These are phyloP conservation scores for Pterocles gutturalis DNA, from an alignment of 2,113 vertebrate genomes.

Conservation along the genomic window DNA sequence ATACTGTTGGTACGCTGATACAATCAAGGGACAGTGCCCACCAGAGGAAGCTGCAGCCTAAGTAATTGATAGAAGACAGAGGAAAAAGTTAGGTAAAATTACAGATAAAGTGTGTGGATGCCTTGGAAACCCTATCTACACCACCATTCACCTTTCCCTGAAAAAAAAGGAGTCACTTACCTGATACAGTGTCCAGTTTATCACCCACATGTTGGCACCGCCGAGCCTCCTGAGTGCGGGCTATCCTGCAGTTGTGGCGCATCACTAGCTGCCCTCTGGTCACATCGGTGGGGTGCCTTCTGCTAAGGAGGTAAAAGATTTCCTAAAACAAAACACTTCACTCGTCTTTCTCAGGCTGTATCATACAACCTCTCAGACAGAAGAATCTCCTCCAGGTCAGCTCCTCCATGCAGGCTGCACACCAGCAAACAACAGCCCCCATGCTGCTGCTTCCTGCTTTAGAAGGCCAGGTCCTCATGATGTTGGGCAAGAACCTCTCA, in stretches of 20 bases:
- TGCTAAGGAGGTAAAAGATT: neutral
- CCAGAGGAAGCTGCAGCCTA: neutral
- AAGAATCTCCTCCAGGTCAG: neutral
- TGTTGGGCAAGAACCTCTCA: neutral
- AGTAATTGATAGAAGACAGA: neutral
- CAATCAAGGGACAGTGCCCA: neutral
- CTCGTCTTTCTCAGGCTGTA: neutral
- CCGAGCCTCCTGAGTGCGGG: neutral
- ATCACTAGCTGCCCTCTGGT: neutral
- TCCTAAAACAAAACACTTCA: neutral
- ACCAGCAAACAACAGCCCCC: neutral
- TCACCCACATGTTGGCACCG: neutral
- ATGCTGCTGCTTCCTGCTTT: neutral
- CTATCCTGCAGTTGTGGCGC: neutral
- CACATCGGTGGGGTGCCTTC: neutral
- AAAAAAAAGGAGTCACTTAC: neutral
- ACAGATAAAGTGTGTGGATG: neutral
- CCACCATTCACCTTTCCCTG: neutral
- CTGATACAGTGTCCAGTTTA: neutral
- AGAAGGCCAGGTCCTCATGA: neutral
- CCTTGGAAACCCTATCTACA: neutral
- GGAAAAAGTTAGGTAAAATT: neutral
- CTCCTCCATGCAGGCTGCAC: neutral
- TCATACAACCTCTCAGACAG: neutral
- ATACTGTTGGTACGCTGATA: neutral